A percentile compares a stretch with the other conserved stretches of the same genome.
phyloP scores from a whole-genome alignment of 1,140 invertebrate species.

The Sweltsa coloradensis region DNA sequence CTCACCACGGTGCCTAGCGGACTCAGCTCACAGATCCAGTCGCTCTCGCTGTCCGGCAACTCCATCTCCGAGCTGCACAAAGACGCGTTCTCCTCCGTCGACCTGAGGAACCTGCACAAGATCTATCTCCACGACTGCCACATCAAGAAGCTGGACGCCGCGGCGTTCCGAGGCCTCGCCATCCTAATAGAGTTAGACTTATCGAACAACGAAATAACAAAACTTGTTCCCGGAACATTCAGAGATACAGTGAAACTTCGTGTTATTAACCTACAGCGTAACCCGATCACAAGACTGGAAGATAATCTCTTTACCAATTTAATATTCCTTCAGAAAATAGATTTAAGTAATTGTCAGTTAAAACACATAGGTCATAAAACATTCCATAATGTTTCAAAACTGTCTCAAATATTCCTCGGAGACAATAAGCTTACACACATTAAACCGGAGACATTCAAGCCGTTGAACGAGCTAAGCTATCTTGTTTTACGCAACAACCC shows the following conservation, averaged over 20 bases:
- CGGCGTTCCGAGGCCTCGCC: slow-evolving; percentile 58
- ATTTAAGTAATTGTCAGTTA: slow-evolving; percentile 60
- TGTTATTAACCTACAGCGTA: slow-evolving; percentile 56
- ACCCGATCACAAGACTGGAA: slow-evolving; percentile 55
- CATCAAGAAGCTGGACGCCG: slow-evolving; percentile 50
- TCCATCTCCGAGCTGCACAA: slow-evolving; percentile 45
- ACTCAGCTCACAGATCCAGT: slow-evolving; percentile 48
- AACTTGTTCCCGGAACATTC: slow-evolving; percentile 58
- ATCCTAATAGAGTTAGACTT: slow-evolving; percentile 78
- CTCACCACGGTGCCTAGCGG: slow-evolving; percentile 52
- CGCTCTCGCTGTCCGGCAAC: slow-evolving; percentile 61
- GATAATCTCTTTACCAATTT: slow-evolving; percentile 64
- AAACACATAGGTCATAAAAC: slow-evolving; percentile 51
- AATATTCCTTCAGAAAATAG: slow-evolving; percentile 56
- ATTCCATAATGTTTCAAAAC: slow-evolving; percentile 51
- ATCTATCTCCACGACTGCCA: slow-evolving; percentile 57
- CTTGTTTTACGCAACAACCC: slow-evolving; percentile 68
- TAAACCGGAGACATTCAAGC: slow-evolving; percentile 41
- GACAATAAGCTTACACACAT: slow-evolving; percentile 51
- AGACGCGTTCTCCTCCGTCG: slow-evolving; percentile 53
- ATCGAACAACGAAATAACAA: slow-evolving; percentile 58
- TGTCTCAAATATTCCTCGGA: slow-evolving; percentile 53
- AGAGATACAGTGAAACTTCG: slow-evolving; percentile 50
- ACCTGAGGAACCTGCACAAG: slow-evolving; percentile 68
- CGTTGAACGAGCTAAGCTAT: slow-evolving; percentile 51